A percentile compares a stretch with the other conserved stretches of the same genome.
These are phyloP conservation scores for Sarcophaga variegata DNA, from an alignment of 2,888 invertebrate genomes.

Conservation along the genomic window DNA sequence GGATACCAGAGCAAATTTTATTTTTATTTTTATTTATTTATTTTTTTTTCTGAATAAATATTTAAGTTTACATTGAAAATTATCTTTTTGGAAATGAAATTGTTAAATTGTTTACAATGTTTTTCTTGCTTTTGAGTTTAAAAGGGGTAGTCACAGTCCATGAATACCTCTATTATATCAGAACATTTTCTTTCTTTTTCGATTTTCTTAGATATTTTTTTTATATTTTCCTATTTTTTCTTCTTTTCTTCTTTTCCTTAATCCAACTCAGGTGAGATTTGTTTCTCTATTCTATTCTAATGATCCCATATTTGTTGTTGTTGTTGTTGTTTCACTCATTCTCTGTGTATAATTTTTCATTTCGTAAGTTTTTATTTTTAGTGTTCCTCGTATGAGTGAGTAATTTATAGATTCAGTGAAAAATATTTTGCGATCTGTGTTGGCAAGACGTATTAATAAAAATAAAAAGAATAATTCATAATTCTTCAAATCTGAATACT, in stretches of 20 bases:
- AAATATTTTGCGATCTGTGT: slow-evolving; percentile 17
- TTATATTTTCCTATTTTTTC: not conserved
- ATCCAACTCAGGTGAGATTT: slow-evolving; percentile 58
- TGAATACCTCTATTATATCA: not conserved
- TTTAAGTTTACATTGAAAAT: slow-evolving; percentile 51
- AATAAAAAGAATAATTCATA: slow-evolving; percentile 32
- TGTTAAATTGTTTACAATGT: not conserved
- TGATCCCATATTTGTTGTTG: not conserved
- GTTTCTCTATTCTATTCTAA: slow-evolving; percentile 13
- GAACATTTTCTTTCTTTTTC: not conserved
- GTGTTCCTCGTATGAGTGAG: slow-evolving; percentile 10
- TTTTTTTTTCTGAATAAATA: slow-evolving; percentile 44
- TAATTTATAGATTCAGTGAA: slow-evolving; percentile 55
- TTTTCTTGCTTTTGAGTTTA: no score
- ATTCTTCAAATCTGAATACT: slow-evolving; percentile 1
- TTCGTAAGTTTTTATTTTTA: slow-evolving; percentile 61
- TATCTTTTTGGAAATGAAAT: not conserved
- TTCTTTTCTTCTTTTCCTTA: not conserved
- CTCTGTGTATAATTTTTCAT: slow-evolving; percentile 15
- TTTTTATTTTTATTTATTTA: slow-evolving; percentile 8
- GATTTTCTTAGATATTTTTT: not conserved
- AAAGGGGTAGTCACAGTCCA: not conserved
- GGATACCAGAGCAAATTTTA: not conserved
- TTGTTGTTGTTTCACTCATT: not conserved
- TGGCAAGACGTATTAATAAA: slow-evolving; percentile 43